A percentile compares a stretch with the other conserved stretches of the same genome.
Evolutionary conservation across 2,113 vertebrate genomes (phyloP).

Genomic region (Thermophis baileyi): DNA sequence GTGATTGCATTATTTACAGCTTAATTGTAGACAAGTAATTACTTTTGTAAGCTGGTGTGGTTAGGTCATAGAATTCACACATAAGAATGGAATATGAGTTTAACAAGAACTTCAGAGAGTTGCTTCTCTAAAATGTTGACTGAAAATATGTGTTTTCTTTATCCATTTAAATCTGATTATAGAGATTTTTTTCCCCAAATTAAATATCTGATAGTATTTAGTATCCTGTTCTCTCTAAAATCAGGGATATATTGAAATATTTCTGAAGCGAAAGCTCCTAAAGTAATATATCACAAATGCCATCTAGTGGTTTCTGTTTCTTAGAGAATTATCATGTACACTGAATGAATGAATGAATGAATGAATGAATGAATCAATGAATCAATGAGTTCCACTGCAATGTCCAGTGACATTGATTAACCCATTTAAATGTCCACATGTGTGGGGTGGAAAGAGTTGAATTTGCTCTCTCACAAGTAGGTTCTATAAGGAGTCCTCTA

Average conservation of each 20-base stretch:
- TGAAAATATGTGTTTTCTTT: constrained; percentile 33
- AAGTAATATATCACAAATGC: constrained; percentile 79
- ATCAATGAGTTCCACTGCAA: background rate
- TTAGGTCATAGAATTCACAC: constrained; percentile 66
- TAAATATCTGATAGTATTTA: constrained; percentile 59
- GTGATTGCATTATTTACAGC: constrained; percentile 82
- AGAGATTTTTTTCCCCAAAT: constrained; percentile 44
- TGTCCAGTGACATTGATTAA: background rate
- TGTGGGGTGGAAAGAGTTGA: background rate
- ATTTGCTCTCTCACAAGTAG: background rate
- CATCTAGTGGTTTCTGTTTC: constrained; percentile 70
- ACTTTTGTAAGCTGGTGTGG: constrained; percentile 65
- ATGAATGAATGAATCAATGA: background rate
- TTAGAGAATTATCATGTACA: constrained; percentile 27
- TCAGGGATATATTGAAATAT: constrained; percentile 49
- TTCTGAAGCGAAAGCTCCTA: constrained; percentile 45
- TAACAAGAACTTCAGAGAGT: constrained; percentile 56
- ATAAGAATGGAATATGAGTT: constrained; percentile 50
- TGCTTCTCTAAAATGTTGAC: constrained; percentile 8
- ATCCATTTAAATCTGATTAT: constrained; percentile 47
- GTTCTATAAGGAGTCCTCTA: background rate
- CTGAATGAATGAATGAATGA: background rate
- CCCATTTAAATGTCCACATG: background rate
- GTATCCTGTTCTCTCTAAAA: constrained; percentile 58
- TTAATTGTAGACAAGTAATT: constrained; percentile 80